These are phyloP conservation scores for Oreortyx pictus DNA, from an alignment of 2,797 vertebrate species.

Conservation along the genomic window DNA sequence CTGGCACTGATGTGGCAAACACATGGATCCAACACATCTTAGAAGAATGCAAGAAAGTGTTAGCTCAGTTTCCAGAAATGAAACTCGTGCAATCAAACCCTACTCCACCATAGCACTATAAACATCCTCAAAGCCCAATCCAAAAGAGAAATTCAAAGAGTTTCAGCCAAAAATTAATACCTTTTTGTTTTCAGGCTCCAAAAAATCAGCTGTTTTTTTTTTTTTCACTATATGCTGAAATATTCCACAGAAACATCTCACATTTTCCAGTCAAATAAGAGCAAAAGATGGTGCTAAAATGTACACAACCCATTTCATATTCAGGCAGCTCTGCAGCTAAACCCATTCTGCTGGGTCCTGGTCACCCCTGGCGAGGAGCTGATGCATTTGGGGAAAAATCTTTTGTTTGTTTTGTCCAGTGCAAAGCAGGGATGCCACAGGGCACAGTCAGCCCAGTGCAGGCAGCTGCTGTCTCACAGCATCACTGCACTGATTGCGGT, in stretches of 20 bases:
- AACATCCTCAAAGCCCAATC: background rate
- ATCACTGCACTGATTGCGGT: background rate
- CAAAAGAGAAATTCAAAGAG: background rate
- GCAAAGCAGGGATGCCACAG: background rate
- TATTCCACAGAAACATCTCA: background rate
- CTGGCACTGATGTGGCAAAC: background rate
- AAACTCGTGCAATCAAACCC: background rate
- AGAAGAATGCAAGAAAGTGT: background rate
- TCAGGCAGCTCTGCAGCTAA: background rate
- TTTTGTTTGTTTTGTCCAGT: background rate
- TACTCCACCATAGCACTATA: background rate
- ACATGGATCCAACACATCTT: background rate
- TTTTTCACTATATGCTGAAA: background rate
- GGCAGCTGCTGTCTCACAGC: background rate
- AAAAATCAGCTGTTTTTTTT: background rate
- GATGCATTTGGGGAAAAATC: background rate
- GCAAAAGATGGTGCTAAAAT: background rate
- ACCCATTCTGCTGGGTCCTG: background rate
- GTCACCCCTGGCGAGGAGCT: background rate
- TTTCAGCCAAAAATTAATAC: background rate
- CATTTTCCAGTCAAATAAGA: background rate
- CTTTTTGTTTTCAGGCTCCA: background rate
- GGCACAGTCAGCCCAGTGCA: background rate
- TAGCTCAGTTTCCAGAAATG: background rate
- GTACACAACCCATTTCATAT: background rate